Conservation (phyloP, 2,113 vertebrate species). For the Ascaphus truei region DNA sequence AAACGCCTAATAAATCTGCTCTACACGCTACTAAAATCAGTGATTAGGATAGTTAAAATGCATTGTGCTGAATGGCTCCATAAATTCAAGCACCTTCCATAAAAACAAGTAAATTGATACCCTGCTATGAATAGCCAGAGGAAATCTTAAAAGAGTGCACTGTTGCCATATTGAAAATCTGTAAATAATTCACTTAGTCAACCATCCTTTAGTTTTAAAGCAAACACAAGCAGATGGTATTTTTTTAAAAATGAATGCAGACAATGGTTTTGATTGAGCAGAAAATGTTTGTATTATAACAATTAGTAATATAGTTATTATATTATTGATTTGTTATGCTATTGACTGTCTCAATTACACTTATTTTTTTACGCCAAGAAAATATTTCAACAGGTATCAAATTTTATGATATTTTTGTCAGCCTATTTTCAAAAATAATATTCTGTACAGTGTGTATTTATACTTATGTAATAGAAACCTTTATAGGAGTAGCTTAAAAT, state of each 20-base stretch:
- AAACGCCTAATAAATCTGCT: not conserved
- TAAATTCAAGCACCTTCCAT: constrained; percentile 61
- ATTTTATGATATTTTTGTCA: too few species aligned
- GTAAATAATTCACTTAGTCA: constrained; percentile 79
- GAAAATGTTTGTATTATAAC: too few species aligned
- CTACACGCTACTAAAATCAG: constrained; percentile 33
- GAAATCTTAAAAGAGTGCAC: constrained; percentile 63
- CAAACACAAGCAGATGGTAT: constrained; percentile 70
- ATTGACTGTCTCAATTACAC: too few species aligned
- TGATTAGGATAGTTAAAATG: constrained; percentile 42
- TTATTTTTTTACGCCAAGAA: too few species aligned
- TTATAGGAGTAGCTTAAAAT: too few species aligned
- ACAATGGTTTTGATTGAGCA: too few species aligned
- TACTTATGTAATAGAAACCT: too few species aligned
- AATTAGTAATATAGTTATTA: too few species aligned
- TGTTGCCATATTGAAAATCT: constrained; percentile 62
- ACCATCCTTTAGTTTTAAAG: constrained; percentile 71
- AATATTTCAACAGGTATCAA: too few species aligned
- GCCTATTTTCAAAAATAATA: too few species aligned
- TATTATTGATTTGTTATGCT: too few species aligned
- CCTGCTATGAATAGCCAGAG: constrained; percentile 70
- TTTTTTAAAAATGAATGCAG: constrained; percentile 61
- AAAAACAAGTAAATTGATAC: constrained; percentile 73
- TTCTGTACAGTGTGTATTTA: too few species aligned
- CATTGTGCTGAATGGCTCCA: constrained; percentile 52